A percentile compares a stretch with the other conserved stretches of the same genome.
Conservation (phyloP, 1,140 invertebrate species). For the Argopecten irradians region DNA sequence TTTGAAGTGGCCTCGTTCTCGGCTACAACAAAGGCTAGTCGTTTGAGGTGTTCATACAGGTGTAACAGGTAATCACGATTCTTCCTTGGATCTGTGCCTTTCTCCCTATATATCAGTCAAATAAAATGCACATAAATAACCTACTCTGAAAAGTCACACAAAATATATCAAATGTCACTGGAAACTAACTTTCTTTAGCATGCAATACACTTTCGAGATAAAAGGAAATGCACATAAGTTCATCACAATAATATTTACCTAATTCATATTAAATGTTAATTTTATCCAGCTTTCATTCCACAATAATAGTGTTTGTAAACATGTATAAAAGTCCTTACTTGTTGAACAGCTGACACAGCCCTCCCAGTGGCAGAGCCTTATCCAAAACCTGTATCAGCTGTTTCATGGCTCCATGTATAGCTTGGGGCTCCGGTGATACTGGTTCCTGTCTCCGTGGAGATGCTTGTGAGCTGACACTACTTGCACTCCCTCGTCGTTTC, state of each 20-base stretch:
- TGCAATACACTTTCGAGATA: no score
- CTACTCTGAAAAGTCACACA: no score
- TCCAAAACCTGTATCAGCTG: conserved; percentile 64
- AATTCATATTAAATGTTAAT: no score
- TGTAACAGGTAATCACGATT: conserved; percentile 68
- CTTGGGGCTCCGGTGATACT: conserved; percentile 43
- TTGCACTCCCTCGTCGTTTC: conserved; percentile 24
- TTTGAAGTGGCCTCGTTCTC: conserved; percentile 66
- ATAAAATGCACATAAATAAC: neutral
- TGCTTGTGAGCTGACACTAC: conserved; percentile 1
- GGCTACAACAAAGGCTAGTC: conserved; percentile 66
- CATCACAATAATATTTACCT: no score
- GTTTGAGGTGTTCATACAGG: conserved; percentile 74
- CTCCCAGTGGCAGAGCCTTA: conserved; percentile 63
- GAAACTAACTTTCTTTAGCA: no score
- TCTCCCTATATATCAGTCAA: conserved; percentile 7
- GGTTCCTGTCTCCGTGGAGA: conserved; percentile 25
- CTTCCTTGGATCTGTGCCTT: neutral
- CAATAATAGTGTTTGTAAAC: neutral
- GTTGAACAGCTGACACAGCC: conserved; percentile 54
- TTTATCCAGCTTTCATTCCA: no score
- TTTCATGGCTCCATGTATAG: conserved; percentile 64
- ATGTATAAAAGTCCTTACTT: conserved; percentile 44
- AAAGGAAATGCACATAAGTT: no score
- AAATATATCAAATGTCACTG: no score